phyloP scores from a whole-genome alignment of 2,797 vertebrate species.

The Nyctalus aviator region DNA sequence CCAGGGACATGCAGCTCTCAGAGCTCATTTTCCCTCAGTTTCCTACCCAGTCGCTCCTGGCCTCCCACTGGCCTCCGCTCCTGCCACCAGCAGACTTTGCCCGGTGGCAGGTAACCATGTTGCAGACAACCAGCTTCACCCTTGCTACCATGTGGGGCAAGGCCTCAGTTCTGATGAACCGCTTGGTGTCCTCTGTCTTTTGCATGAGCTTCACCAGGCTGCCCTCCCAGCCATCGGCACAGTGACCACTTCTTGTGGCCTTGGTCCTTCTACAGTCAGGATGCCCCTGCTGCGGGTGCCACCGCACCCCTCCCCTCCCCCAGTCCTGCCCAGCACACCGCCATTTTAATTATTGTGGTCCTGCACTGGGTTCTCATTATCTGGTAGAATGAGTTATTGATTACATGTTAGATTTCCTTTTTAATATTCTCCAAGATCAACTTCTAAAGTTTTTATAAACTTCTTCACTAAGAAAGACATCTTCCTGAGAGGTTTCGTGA shows the following conservation, averaged over 20 bases:
- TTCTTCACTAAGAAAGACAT: neutral
- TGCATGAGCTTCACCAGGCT: neutral
- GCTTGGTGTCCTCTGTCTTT: neutral
- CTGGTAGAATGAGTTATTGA: neutral
- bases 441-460: conserved; percentile 43
- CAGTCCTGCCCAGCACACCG: neutral
- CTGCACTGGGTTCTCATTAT: neutral
- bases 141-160: neutral
- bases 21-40: neutral
- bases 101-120: neutral
- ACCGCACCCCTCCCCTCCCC: neutral
- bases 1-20: neutral
- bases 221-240: neutral
- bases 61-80: too few relatives aligned
- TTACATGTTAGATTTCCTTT: neutral
- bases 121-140: neutral
- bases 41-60: neutral
- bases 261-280: neutral
- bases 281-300: neutral
- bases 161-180: neutral
- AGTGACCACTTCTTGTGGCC: neutral
- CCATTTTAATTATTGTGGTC: neutral
- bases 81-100: neutral
- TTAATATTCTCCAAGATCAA: neutral
- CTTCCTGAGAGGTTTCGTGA: neutral